Evolutionary conservation across 2,113 vertebrate genomes (phyloP), one percentile per base, ranked within the genome.

Genomic region (Cyanoramphus novaezelandiae): DNA sequence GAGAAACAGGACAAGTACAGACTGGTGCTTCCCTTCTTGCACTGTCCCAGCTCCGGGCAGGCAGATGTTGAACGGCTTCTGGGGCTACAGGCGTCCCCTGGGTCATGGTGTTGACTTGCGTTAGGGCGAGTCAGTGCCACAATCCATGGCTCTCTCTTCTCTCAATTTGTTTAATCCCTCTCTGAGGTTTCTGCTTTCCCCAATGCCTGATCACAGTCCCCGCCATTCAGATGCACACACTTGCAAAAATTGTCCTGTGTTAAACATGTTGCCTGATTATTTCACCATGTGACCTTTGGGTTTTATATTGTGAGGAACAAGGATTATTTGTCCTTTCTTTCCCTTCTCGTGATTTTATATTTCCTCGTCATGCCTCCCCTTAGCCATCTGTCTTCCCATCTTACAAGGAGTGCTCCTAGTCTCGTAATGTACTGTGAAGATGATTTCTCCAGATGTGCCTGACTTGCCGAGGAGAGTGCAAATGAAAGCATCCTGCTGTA

Each of bases 1-100:
- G 69, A 93, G 91, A 47, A 82, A 23, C 77, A 52, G 62, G 65
- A 18, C 91, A 85, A 91, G 96, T 72, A 79, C 62, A 72, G 91
- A 64, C 95, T 72, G 89, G 39, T 89, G 44, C 74, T 72, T 82
- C 35, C 20, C 35, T 50, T 49, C 43, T 52, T 62, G 43, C 7
- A 1, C 47, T 89, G 86, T 69, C 86, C 80, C 62, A 68, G 65
- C 64, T 82, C 1, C 7, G 7, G 3, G 50, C 39, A 82, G 69
- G 52, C 62, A 86, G 37, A 49, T 65, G 27, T 90, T 77, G 33
- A n/a, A 88, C 31, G 49, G 92, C 41, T 94, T 94, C 77, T 55
- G 63, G 83, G 74, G 47, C 60, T 93, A 18, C 33, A 55, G 43
- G 7, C 29, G 82, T 92, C 37, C 49, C n/a, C 50, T 0, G 1